Conservation (phyloP, 53 echinoderm and acorn worm species). For the Hippasteria phrygiana region DNA sequence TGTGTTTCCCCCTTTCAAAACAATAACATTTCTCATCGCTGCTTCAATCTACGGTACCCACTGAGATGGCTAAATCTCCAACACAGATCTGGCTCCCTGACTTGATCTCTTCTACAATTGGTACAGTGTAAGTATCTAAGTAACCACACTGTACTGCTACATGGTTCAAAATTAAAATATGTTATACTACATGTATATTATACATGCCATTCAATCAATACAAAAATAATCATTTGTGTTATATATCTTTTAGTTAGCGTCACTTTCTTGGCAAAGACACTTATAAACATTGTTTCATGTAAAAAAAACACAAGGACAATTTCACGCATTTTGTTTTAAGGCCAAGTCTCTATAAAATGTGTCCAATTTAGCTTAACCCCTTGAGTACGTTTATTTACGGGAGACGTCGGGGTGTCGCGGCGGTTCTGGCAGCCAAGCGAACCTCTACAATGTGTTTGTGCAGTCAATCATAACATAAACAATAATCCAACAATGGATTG, state of each 20-base stretch:
- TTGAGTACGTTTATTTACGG: no score
- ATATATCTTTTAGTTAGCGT: conserved; percentile 25
- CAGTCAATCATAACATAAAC: no score
- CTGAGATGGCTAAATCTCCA: no score
- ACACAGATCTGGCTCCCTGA: neutral
- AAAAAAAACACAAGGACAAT: neutral
- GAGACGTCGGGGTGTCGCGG: no score
- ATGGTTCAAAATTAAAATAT: neutral
- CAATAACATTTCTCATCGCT: no score
- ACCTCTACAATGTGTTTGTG: no score
- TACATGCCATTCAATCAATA: neutral
- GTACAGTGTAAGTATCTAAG: neutral
- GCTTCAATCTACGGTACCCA: no score
- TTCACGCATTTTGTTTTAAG: neutral
- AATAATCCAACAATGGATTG: no score
- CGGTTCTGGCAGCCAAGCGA: no score
- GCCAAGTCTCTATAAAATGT: neutral
- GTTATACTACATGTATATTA: neutral
- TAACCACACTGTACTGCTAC: neutral
- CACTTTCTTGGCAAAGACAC: conserved; percentile 33
- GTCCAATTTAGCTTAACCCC: neutral
- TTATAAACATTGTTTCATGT: neutral
- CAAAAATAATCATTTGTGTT: conserved; percentile 30
- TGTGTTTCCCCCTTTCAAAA: no score
- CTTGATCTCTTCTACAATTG: no score